A percentile compares a stretch with the other conserved stretches of the same genome.
These are phyloP conservation scores for Jordanella pulchra DNA, from an alignment of 2,797 vertebrate genomes.

Conservation along the genomic window DNA sequence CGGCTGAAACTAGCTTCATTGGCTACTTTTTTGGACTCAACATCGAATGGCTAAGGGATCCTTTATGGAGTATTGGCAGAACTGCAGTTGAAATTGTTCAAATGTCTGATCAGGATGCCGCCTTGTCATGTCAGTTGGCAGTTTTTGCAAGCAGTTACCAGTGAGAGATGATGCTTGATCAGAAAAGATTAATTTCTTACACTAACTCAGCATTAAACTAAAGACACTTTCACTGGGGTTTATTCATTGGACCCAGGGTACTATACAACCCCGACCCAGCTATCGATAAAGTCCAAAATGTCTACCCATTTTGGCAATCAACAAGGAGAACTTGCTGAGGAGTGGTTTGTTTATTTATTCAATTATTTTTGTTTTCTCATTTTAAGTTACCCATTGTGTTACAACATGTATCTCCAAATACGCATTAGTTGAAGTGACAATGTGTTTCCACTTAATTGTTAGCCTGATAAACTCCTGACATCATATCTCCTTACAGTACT, in stretches of 20 bases:
- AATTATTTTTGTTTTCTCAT: neutral
- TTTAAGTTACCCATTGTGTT: neutral
- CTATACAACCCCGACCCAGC: too few species aligned
- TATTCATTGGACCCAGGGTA: neutral
- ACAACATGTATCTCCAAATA: neutral
- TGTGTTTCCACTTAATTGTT: constrained; percentile 20
- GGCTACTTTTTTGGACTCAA: neutral
- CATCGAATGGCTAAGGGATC: neutral
- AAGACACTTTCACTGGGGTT: too few species aligned
- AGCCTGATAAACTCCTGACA: constrained; percentile 12
- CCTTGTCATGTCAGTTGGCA: too few species aligned
- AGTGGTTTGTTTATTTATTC: neutral
- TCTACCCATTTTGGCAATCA: neutral
- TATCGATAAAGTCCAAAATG: neutral
- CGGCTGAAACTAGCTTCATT: neutral
- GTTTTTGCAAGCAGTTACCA: too few species aligned
- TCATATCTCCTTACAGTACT: constrained; percentile 8
- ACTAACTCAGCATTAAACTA: neutral
- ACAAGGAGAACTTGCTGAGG: neutral
- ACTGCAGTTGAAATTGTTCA: too few species aligned
- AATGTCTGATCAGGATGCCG: too few species aligned
- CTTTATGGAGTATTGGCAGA: neutral
- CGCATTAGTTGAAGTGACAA: neutral
- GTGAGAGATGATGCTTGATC: neutral
- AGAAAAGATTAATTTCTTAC: neutral